A percentile compares a stretch with the other conserved stretches of the same genome.
These are phyloP conservation scores for Papilio xuthus DNA, from an alignment of 1,140 invertebrate species.

Conservation along the genomic window DNA sequence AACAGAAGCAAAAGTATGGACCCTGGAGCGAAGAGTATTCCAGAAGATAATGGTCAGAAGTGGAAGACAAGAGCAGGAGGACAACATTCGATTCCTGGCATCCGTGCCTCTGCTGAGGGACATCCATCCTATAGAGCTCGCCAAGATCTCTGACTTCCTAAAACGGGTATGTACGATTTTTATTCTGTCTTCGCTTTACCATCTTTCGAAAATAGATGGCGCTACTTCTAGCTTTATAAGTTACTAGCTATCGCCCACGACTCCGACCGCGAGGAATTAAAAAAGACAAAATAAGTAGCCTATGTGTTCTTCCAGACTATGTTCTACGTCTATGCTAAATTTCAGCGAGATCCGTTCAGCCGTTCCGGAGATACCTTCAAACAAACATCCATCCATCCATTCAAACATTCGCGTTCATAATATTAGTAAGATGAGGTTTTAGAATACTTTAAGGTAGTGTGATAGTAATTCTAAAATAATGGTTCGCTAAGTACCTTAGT, in stretches of 20 bases:
- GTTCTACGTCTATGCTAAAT: no score
- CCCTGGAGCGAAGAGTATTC: conserved; percentile 92
- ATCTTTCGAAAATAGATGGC: not conserved
- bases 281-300: no score
- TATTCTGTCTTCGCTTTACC: not conserved
- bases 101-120: conserved; percentile 93
- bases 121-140: conserved; percentile 89
- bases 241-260: no score
- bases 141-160: conserved; percentile 94
- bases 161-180: conserved; percentile 85
- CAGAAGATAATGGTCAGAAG: conserved; percentile 94
- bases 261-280: no score
- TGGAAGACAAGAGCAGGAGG: conserved; percentile 89
- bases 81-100: conserved; percentile 91
- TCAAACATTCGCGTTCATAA: no score
- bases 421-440: no score
- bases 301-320: no score
- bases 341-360: no score
- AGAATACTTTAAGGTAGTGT: no score
- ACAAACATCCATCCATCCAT: no score
- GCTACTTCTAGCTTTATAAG: no score
- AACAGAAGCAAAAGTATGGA: conserved; percentile 93
- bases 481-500: not conserved
- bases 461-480: not conserved
- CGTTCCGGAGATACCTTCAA: no score